Evolutionary conservation across 2,888 invertebrate genomes (phyloP).

Genomic region (Anoplius nigerrimus): DNA sequence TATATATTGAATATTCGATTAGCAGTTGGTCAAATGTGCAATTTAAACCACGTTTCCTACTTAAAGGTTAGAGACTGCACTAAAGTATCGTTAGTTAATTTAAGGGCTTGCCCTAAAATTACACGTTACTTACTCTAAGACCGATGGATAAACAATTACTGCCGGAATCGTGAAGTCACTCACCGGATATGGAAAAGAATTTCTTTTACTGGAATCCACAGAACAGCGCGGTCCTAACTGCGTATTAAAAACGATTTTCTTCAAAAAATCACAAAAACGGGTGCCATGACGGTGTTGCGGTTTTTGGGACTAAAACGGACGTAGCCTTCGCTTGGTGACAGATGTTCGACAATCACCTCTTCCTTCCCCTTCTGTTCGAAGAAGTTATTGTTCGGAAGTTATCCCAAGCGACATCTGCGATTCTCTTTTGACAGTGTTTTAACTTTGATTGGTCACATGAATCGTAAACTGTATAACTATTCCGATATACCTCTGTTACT

Average conservation of each 20-base stretch:
- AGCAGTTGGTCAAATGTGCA: too few species aligned
- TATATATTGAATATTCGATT: too few species aligned
- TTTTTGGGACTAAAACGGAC: slow-evolving; percentile 62
- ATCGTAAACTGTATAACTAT: too few species aligned
- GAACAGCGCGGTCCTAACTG: slow-evolving; percentile 16
- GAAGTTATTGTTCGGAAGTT: slow-evolving; percentile 50
- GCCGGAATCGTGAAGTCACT: slow-evolving; percentile 33
- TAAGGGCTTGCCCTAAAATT: slow-evolving; percentile 49
- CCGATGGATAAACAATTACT: not conserved
- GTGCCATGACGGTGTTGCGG: slow-evolving; percentile 67
- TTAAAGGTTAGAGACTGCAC: not conserved
- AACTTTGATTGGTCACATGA: too few species aligned
- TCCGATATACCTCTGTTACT: too few species aligned
- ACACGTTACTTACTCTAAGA: not conserved
- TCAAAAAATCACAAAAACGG: slow-evolving; percentile 63
- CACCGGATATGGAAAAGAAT: slow-evolving; percentile 41
- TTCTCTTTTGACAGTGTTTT: too few species aligned
- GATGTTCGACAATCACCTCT: slow-evolving; percentile 63
- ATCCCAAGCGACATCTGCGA: slow-evolving; percentile 38
- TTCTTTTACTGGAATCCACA: slow-evolving; percentile 18
- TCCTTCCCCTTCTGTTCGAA: slow-evolving; percentile 47
- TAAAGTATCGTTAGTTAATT: slow-evolving; percentile 4
- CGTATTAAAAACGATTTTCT: slow-evolving; percentile 19
- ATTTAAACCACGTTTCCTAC: too few species aligned
- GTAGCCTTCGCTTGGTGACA: slow-evolving; percentile 64